A percentile compares a stretch with the other conserved stretches of the same genome.
phyloP scores from a whole-genome alignment of 2,888 invertebrate genomes.

The Scrobipalpa costella region DNA sequence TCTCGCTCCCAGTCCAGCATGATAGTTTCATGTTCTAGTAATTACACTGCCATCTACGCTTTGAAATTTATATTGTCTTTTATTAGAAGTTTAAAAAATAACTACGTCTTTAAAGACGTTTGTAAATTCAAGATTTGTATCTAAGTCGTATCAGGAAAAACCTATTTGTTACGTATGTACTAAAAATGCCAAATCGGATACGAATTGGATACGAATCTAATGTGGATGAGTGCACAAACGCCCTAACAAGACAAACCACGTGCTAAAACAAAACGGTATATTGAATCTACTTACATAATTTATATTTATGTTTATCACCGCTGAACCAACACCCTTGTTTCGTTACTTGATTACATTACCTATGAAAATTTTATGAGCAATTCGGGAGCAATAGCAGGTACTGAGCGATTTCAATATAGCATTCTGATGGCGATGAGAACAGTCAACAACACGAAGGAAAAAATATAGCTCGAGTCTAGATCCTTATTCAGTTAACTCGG shows the following conservation, averaged over 20 bases:
- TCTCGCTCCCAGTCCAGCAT: too few relatives aligned
- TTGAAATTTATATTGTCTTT: too few relatives aligned
- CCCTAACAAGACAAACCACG: not conserved
- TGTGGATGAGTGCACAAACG: too few relatives aligned
- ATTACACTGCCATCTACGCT: too few relatives aligned
- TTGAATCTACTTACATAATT: not conserved
- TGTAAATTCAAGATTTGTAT: too few relatives aligned
- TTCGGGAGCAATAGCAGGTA: not conserved
- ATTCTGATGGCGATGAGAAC: not conserved
- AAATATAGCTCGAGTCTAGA: conserved; percentile 5
- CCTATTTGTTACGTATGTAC: too few relatives aligned
- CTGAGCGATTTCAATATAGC: not conserved
- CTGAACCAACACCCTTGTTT: conserved; percentile 4
- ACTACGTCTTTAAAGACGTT: too few relatives aligned
- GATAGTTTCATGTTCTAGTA: too few relatives aligned
- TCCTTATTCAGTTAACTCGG: conserved; percentile 19
- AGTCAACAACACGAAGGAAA: not conserved
- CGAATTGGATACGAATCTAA: too few relatives aligned
- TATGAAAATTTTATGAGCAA: conserved; percentile 9
- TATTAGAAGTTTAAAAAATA: too few relatives aligned
- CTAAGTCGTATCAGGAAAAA: too few relatives aligned
- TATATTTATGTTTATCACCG: not conserved
- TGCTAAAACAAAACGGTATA: not conserved
- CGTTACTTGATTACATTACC: conserved; percentile 11
- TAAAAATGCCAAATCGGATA: too few relatives aligned